Percentiles rank a stretch among this genome's conserved stretches.
These are phyloP conservation scores for Meloidogyne floridensis DNA, from an alignment of 1,140 invertebrate genomes.

Conservation along the genomic window DNA sequence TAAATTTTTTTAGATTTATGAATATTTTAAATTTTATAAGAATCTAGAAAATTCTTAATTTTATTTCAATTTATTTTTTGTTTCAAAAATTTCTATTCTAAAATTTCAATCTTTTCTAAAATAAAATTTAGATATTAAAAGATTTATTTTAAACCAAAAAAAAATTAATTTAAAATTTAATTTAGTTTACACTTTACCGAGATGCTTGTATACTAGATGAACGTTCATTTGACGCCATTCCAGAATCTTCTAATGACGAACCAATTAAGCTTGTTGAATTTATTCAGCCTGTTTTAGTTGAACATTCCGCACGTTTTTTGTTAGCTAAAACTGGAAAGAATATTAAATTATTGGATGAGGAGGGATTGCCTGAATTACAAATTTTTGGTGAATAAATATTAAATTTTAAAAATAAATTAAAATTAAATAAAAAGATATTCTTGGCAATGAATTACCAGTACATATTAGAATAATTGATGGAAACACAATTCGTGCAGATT, in stretches of 20 bases:
- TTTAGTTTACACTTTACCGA: slow-evolving; percentile 35
- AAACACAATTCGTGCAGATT: slow-evolving; percentile 79
- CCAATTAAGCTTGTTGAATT: slow-evolving; percentile 35
- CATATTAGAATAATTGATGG: slow-evolving; percentile 65
- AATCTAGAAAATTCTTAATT: no score
- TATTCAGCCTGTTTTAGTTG: slow-evolving; percentile 49
- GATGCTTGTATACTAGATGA: slow-evolving; percentile 35
- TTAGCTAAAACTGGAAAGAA: slow-evolving; percentile 51
- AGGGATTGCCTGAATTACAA: slow-evolving; percentile 48
- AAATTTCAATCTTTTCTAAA: no score
- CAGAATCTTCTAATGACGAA: slow-evolving; percentile 24
- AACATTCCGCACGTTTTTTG: slow-evolving; percentile 39
- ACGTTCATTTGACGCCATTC: slow-evolving; percentile 31
- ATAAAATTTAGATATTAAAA: no score
- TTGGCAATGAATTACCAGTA: slow-evolving; percentile 36
- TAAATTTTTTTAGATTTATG: not conserved
- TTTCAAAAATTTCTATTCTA: no score
- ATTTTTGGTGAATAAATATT: slow-evolving; percentile 46
- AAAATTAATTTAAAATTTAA: not conserved
- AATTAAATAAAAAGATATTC: slow-evolving; percentile 46
- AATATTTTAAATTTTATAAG: no score
- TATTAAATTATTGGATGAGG: slow-evolving; percentile 36
- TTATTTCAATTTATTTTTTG: no score
- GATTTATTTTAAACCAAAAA: not conserved
- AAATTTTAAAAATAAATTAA: slow-evolving; percentile 20